Evolutionary conservation across 1,140 invertebrate species (phyloP), one percentile per base, ranked within the genome.

Genomic region (Panulirus ornatus): DNA sequence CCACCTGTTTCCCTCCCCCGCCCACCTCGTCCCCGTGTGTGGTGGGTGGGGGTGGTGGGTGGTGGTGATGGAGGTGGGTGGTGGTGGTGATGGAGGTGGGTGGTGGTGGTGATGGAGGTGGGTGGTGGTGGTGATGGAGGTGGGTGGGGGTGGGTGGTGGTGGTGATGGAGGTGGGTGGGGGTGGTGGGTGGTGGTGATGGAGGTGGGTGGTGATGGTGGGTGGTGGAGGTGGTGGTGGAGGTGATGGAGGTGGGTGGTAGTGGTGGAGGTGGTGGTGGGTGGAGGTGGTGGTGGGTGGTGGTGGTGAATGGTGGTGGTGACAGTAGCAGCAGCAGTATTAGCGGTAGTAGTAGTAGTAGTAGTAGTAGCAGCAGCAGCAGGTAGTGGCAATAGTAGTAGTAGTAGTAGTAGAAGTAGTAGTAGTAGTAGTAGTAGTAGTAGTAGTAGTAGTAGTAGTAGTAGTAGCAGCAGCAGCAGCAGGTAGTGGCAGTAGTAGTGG

Each of bases 361-460:
- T 27, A 16, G 34, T 30, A 38, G 16, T 11, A 22, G 11, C n/a
- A 40, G 0, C 34, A 3, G 22, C 16, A 30, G 66, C 16, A 70
- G 36, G 27, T 70, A 9, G 66, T 70, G 14, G 27, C 36, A 27
- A 63, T 63, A 22, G 19, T 30, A 19, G 19, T 27, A 34, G 36
- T 34, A 34, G 36, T 19, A 34, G 66, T 19, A 34, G 66, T 19
- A 34, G 66, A 22, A 34, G 66, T 19, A 34, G 66, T 19, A 34
- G 66, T 19, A 34, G 66, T 19, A 34, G 66, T 19, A 34, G 11
- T 58, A 58, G 11, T 58, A 58, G 51, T 70, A 70, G 66, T 70
- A 70, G 66, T 70, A 70, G 66, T 70, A 70, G 66, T 70, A 70
- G 66, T 70, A 70, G 19, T 70, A 70, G 66, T 70, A 70, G 66